Conservation (phyloP, 2,797 vertebrate species). For the Simalia tracyae region DNA sequence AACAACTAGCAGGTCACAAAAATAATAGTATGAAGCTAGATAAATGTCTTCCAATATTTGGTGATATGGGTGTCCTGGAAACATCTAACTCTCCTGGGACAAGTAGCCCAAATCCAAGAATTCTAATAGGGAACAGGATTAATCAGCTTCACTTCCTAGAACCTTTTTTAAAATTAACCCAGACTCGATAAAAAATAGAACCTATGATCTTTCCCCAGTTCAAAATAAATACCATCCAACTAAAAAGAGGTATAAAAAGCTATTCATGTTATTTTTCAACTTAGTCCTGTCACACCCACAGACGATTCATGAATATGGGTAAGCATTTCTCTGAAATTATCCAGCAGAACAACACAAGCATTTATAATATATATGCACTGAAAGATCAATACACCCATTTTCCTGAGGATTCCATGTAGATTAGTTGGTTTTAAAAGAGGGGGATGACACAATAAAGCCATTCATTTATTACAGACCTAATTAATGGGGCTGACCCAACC, state of each 20-base stretch:
- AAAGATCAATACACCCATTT: constrained; percentile 23
- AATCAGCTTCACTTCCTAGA: not conserved
- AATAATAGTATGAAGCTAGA: too few species aligned
- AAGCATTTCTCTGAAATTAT: constrained; percentile 2
- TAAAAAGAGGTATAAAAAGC: not conserved
- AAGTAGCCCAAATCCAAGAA: too few species aligned
- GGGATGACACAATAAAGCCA: constrained; percentile 47
- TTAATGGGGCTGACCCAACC: not conserved
- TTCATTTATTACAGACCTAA: constrained; percentile 25
- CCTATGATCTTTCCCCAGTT: not conserved
- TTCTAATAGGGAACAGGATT: too few species aligned
- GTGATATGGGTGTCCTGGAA: too few species aligned
- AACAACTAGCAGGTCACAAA: too few species aligned
- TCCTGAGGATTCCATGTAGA: constrained; percentile 22
- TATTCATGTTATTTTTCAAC: not conserved
- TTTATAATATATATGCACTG: not conserved
- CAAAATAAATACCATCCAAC: not conserved
- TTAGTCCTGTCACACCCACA: not conserved
- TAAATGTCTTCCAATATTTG: too few species aligned
- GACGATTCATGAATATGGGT: not conserved
- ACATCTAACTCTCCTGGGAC: too few species aligned
- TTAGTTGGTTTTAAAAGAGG: not conserved
- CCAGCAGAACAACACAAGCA: not conserved
- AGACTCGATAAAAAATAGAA: too few species aligned
- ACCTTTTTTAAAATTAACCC: not conserved